Evolutionary conservation across 2,888 invertebrate species (phyloP), one percentile per base, ranked within the genome.

Genomic region (Troides aeacus): DNA sequence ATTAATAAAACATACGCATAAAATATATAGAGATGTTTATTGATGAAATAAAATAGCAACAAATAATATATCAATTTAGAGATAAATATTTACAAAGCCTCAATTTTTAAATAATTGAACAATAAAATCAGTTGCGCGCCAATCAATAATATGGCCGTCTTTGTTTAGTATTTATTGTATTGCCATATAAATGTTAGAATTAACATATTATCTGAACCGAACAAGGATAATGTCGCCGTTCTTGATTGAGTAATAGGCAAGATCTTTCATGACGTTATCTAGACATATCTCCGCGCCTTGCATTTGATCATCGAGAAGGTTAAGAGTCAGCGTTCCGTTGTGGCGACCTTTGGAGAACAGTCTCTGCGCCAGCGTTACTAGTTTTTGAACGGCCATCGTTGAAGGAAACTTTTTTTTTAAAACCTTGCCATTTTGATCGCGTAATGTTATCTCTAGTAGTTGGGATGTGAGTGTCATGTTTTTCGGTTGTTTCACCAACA

Each of bases 221-320:
- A 96, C 96, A 72, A 95, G 88, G 76, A 98, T 95, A 71, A 93
- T 94, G 87, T 98, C 97, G 71, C 96, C 97, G 78, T 96, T 95
- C 88, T 97, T 96, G 58, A 98, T 92, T 0, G 97, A 97, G 87
- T 95, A 98, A 84, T 95, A 97, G 64, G 95, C 94, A 59, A 98
- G 89, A 79, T 96, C 96, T 84, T 97, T 96, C 79, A 97, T 95
- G 71, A 95, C 95, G 83, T 97, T 97, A 74, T 97, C 96, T 75
- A 98, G 86, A 69, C 93, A 90, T 76, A 97, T 95, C 81, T 96
- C 95, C 15, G 96, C 94, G 23, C 95, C 94, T 7, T 94, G 84
- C 85, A 94, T 91, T 75, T 93, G 88, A 17, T 92, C 92, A 76
- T 95, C 94, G 2, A 94, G 78, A 72, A 95, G 91, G 71, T 88